These are phyloP conservation scores for Ctenopoma multispine DNA, from an alignment of 2,797 vertebrate species.

Conservation along the genomic window DNA sequence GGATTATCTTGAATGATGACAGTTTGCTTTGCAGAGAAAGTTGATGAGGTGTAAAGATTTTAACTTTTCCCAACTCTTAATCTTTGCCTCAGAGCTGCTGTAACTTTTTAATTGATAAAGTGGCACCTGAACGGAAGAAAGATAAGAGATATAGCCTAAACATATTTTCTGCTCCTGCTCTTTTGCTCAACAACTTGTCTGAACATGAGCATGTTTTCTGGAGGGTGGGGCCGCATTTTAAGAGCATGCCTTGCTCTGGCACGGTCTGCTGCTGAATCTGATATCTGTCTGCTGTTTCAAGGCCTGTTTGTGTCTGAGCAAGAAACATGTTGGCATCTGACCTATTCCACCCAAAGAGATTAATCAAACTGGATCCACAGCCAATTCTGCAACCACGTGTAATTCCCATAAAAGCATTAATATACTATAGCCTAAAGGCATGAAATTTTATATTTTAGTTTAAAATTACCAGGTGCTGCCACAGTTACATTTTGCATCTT, in stretches of 20 bases:
- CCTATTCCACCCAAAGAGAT: conserved; percentile 15
- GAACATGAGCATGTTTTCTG: conserved; percentile 66
- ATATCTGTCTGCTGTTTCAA: conserved; percentile 53
- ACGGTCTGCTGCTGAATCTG: conserved; percentile 52
- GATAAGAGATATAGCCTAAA: conserved; percentile 35
- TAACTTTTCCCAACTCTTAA: neutral
- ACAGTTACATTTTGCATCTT: conserved; percentile 14
- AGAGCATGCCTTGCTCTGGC: conserved; percentile 52
- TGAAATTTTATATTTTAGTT: neutral
- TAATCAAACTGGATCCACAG: neutral
- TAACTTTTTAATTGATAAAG: conserved; percentile 16
- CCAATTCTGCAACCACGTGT: neutral
- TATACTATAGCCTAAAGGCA: neutral
- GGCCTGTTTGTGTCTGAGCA: conserved; percentile 30
- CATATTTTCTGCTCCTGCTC: conserved; percentile 36
- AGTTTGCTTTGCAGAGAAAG: conserved; percentile 9
- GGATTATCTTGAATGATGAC: conserved; percentile 20
- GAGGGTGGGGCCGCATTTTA: conserved; percentile 60
- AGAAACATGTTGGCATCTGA: conserved; percentile 41
- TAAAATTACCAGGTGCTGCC: neutral
- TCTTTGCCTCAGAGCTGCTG: neutral
- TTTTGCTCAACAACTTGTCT: conserved; percentile 63
- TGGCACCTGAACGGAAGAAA: conserved; percentile 18
- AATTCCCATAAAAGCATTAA: neutral
- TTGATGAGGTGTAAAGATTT: conserved; percentile 5